Percentiles rank a stretch among this genome's conserved stretches.
These are phyloP conservation scores for Bombyx mori DNA, from an alignment of 1,140 invertebrate genomes.

Conservation along the genomic window ASM3026992v2 NC_085134.1:3527001-3527500, in stretches of 20 bases:
- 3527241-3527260: conserved; percentile 52
- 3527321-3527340: conserved; percentile 43
- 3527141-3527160: conserved; percentile 44
- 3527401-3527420: conserved; percentile 34
- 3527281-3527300: conserved; percentile 39
- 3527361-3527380: conserved; percentile 36
- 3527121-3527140: conserved; percentile 36
- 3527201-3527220: conserved; percentile 29
- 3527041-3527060: conserved; percentile 44
- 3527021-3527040: conserved; percentile 22
- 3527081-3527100: conserved; percentile 45
- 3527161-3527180: conserved; percentile 33
- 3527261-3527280: conserved; percentile 54
- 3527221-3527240: conserved; percentile 42
- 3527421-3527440: conserved; percentile 38
- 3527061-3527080: conserved; percentile 36
- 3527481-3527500: conserved; percentile 32
- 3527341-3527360: conserved; percentile 43
- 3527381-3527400: conserved; percentile 14
- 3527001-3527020: conserved; percentile 15
- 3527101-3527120: conserved; percentile 38
- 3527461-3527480: conserved; percentile 40
- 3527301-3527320: conserved; percentile 37
- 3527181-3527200: conserved; percentile 47
- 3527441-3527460: conserved; percentile 37